These are phyloP conservation scores for Heliconius melpomene DNA, from an alignment of 1,140 invertebrate species.

Conservation along the genomic window DNA sequence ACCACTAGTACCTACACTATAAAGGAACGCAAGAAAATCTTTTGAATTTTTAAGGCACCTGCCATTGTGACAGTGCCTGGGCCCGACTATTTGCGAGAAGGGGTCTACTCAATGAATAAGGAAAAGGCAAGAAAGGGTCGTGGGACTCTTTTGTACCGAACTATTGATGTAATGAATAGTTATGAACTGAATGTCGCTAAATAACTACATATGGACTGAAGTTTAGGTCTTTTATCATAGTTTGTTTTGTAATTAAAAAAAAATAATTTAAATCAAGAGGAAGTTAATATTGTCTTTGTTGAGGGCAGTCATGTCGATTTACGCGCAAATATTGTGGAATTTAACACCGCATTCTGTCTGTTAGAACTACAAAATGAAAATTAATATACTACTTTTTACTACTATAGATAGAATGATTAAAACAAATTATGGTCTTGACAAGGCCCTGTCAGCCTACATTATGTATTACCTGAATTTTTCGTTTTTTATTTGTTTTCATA, in stretches of 20 bases:
- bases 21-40: neutral
- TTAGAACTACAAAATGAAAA: too few species aligned
- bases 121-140: neutral
- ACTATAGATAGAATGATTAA: too few species aligned
- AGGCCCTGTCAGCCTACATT: neutral
- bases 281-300: too few species aligned
- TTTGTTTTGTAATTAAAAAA: too few species aligned
- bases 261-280: too few species aligned
- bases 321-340: too few species aligned
- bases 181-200: neutral
- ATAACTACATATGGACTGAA: neutral
- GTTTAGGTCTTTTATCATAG: too few species aligned
- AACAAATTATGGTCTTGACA: neutral
- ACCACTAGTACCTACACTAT: neutral
- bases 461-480: neutral
- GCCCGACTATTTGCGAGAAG: slow-evolving; percentile 1
- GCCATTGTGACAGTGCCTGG: neutral
- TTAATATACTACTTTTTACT: too few species aligned
- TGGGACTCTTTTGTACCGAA: neutral
- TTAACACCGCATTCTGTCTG: too few species aligned
- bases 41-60: slow-evolving; percentile 6
- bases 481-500: neutral
- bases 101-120: slow-evolving; percentile 7
- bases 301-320: too few species aligned
- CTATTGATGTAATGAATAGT: slow-evolving; percentile 7